Evolutionary conservation across 2,888 invertebrate genomes (phyloP), one percentile per base, ranked within the genome.

Genomic region (Drosophila anomalata): DNA sequence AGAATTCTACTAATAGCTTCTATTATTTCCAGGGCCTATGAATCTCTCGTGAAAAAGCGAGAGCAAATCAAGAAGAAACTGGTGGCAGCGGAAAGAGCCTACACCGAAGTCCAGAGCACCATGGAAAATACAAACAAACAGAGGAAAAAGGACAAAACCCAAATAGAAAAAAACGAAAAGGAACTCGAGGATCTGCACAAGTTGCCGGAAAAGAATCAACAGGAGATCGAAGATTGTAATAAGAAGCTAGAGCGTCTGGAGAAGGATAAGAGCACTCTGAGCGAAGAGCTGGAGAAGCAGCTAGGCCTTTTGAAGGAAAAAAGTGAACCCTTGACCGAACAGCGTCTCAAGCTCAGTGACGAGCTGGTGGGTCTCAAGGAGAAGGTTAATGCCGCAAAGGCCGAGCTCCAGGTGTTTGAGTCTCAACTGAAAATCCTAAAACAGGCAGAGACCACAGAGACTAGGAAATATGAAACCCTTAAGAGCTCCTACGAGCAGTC

Each of bases 371-470:
- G 93, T 2, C 91, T 96, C 6, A 95, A 95, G 80, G 94, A 94
- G 76, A 93, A 93, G 8, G 95, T 95, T 0, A 95, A 96, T 79
- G 94, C 95, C 79, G 94, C 95, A 0, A 96, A 96, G 92, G 93
- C 94, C 74, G 92, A 85, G 11, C 57, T 91, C 8, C 81, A 90
- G 12, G 72, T 91, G 11, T 95, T 96, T 0, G 95, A 97, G 88
- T 95, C 96, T 0, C 96, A 97, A 90, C 92, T 98, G 11, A 95
- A 96, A 89, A 93, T 97, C 52, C 96, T 96, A 73, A 90, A 91
- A 70, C 89, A 90, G 58, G 90, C 85, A 51, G 91, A 92, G 66
- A 90, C 88, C 0, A 77, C 89, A 0, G 92, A 92, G 66, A 67
- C 79, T 2, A 89, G 91, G 1, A 92, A 92, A 69, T 92, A 90